These are phyloP conservation scores for Epinephelus fuscoguttatus DNA, from an alignment of 2,113 vertebrate genomes.

Conservation along the genomic window DNA sequence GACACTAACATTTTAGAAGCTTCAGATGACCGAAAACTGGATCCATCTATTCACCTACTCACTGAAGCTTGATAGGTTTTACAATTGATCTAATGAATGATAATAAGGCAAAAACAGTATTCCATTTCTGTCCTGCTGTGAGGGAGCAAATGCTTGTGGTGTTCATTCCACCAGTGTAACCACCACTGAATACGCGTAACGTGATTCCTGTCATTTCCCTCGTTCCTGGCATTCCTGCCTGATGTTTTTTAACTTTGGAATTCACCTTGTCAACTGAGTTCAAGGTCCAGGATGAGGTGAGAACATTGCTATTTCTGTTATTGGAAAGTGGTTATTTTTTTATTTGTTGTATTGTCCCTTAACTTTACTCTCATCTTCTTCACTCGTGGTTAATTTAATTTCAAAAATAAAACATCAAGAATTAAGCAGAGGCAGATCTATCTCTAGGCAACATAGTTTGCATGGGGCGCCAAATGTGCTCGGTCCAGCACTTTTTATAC, in stretches of 20 bases:
- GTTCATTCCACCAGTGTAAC: conserved; percentile 27
- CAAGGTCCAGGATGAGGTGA: conserved; percentile 7
- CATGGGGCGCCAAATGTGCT: too few species aligned
- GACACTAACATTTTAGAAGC: not conserved
- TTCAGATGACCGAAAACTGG: not conserved
- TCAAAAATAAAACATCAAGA: not conserved
- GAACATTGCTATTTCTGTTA: not conserved
- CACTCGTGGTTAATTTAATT: not conserved
- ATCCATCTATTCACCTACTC: not conserved
- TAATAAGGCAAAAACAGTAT: not conserved
- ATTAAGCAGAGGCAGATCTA: too few species aligned
- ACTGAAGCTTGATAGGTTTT: not conserved
- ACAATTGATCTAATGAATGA: not conserved
- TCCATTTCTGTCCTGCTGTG: not conserved
- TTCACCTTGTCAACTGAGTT: conserved; percentile 59
- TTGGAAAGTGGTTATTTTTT: not conserved
- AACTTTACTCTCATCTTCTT: not conserved
- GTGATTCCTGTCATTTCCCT: conserved; percentile 57
- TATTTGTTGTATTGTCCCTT: not conserved
- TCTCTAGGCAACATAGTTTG: too few species aligned
- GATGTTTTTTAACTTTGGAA: conserved; percentile 62
- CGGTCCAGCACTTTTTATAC: too few species aligned
- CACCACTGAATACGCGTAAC: conserved; percentile 26
- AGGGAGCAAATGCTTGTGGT: not conserved
- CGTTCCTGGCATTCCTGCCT: conserved; percentile 66